These are phyloP conservation scores for Mionectes macconnelli DNA, from an alignment of 2,113 vertebrate species.

Conservation along the genomic window DNA sequence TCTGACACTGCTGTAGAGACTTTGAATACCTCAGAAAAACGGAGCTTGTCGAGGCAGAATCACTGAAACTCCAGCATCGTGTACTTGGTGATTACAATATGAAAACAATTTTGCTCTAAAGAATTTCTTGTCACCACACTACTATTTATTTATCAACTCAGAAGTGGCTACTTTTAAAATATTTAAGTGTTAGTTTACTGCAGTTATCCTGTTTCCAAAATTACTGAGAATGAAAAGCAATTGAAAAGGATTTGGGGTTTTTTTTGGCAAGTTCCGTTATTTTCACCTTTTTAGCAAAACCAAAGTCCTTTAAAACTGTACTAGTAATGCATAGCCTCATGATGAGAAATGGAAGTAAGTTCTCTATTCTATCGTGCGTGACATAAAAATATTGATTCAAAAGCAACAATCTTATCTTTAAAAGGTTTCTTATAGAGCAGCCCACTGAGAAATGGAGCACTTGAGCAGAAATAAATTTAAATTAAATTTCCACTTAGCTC, in stretches of 20 bases:
- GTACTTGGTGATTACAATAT: not conserved
- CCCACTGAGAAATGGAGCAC: not conserved
- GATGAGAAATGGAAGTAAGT: not conserved
- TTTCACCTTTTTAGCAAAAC: not conserved
- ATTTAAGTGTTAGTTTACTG: not conserved
- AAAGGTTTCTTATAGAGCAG: not conserved
- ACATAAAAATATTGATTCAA: slow-evolving; percentile 21
- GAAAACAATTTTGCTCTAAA: not conserved
- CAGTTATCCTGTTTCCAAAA: not conserved
- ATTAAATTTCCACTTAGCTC: not conserved
- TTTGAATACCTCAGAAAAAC: not conserved
- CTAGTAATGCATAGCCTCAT: not conserved
- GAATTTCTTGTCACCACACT: not conserved
- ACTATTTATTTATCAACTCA: not conserved
- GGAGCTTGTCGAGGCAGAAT: not conserved
- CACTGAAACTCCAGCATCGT: not conserved
- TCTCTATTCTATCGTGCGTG: not conserved
- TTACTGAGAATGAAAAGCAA: not conserved
- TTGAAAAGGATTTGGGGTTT: not conserved
- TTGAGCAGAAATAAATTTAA: not conserved
- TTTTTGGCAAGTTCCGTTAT: not conserved
- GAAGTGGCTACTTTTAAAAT: not conserved
- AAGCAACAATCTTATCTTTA: not conserved
- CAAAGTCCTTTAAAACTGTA: not conserved
- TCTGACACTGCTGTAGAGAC: not conserved